Evolutionary conservation across 2,113 vertebrate species (phyloP).

Genomic region (Tichodroma muraria): DNA sequence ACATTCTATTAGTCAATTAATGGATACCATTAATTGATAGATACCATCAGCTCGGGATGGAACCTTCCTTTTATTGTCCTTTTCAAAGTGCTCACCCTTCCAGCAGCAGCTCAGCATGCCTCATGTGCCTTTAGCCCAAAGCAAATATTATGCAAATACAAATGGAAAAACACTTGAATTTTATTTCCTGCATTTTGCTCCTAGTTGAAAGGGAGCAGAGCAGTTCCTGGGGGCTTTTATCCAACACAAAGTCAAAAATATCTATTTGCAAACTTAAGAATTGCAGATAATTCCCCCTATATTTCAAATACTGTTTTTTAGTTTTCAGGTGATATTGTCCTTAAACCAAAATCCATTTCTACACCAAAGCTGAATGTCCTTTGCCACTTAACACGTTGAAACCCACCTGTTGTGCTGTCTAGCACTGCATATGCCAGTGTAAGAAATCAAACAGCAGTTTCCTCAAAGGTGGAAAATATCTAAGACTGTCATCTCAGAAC

Average conservation of each 20-base stretch:
- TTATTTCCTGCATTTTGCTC: background rate
- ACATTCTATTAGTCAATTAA: background rate
- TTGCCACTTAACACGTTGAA: background rate
- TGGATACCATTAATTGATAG: background rate
- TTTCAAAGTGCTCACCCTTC: background rate
- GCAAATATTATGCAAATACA: background rate
- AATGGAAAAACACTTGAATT: background rate
- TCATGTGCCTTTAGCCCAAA: accelerated
- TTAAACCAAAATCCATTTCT: background rate
- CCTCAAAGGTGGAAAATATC: background rate
- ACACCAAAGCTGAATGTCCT: background rate
- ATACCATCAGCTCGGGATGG: background rate
- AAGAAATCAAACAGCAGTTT: background rate
- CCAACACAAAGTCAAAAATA: background rate
- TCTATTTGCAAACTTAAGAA: background rate
- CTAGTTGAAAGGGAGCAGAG: background rate
- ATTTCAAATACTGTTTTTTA: background rate
- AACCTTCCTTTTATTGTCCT: background rate
- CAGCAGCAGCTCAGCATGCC: background rate
- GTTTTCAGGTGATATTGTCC: background rate
- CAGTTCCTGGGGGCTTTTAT: background rate
- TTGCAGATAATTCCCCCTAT: background rate
- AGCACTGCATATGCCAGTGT: background rate
- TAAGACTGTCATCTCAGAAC: background rate
- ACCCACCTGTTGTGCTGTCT: background rate